phyloP scores from a whole-genome alignment of 2,113 vertebrate genomes.

The Crotalus tigris region DNA sequence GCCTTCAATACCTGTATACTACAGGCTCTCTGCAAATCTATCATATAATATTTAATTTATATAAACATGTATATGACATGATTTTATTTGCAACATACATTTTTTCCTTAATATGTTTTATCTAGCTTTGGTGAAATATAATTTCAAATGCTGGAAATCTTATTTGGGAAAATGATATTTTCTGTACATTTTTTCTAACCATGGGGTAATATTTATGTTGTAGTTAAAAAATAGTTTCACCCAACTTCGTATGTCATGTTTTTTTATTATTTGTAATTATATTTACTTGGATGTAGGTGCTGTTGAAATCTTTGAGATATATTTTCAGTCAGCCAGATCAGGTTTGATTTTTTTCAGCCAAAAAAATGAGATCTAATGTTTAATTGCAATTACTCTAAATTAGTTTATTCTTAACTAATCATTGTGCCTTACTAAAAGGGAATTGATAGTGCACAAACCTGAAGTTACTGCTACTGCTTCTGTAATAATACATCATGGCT shows the following conservation, averaged over 20 bases:
- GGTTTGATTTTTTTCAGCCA: neutral
- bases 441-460: neutral
- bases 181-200: neutral
- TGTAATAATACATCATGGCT: neutral
- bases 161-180: neutral
- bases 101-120: neutral
- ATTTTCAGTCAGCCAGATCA: neutral
- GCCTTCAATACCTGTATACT: neutral
- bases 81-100: neutral
- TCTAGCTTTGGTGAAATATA: neutral
- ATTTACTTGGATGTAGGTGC: neutral
- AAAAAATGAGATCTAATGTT: neutral
- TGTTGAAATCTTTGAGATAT: neutral
- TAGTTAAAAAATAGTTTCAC: neutral
- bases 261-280: neutral
- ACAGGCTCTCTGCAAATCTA: neutral
- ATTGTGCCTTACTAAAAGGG: neutral
- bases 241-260: neutral
- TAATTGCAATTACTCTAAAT: neutral
- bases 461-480: neutral
- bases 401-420: neutral
- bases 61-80: neutral
- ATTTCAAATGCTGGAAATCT: slow-evolving; percentile 2
- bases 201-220: neutral
- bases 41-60: neutral